A percentile compares a stretch with the other conserved stretches of the same genome.
Evolutionary conservation across 2,888 invertebrate genomes (phyloP).

Genomic region (Tupiocoris notatus): DNA sequence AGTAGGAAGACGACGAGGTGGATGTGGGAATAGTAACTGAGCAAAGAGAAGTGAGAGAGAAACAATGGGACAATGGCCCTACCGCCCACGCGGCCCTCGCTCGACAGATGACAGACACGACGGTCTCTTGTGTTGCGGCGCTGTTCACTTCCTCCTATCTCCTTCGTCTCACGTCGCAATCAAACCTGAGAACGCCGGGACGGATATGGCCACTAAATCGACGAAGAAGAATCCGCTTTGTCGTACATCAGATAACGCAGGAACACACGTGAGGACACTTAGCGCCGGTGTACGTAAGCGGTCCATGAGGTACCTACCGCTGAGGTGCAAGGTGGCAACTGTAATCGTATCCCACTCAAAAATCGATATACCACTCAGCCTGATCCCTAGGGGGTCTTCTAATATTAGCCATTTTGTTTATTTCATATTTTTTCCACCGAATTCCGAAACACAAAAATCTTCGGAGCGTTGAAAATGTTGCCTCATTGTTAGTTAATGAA

Average conservation of each 20-base stretch:
- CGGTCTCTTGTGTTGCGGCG: background rate
- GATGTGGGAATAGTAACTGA: background rate
- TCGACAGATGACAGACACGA: conserved; percentile 16
- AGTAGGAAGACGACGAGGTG: background rate
- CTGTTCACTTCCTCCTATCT: background rate
- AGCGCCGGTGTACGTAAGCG: background rate
- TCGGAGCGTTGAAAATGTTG: too few species aligned
- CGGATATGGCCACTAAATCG: background rate
- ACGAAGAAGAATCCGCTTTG: too few species aligned
- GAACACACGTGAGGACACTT: background rate
- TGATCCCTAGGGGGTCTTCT: background rate
- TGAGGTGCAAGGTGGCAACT: background rate
- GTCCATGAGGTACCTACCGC: too few species aligned
- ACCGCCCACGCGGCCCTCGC: conserved; percentile 27
- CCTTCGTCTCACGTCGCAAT: background rate
- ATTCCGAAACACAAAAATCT: too few species aligned
- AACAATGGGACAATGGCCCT: conserved; percentile 36
- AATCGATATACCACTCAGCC: background rate
- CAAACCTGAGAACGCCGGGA: too few species aligned
- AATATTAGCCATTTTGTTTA: too few species aligned
- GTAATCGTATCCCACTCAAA: background rate
- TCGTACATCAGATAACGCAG: background rate
- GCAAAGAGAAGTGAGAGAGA: conserved; percentile 10
- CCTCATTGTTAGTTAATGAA: too few species aligned
- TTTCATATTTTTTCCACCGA: too few species aligned